phyloP scores from a whole-genome alignment of 2,113 vertebrate species.

The Silurus meridionalis region DNA sequence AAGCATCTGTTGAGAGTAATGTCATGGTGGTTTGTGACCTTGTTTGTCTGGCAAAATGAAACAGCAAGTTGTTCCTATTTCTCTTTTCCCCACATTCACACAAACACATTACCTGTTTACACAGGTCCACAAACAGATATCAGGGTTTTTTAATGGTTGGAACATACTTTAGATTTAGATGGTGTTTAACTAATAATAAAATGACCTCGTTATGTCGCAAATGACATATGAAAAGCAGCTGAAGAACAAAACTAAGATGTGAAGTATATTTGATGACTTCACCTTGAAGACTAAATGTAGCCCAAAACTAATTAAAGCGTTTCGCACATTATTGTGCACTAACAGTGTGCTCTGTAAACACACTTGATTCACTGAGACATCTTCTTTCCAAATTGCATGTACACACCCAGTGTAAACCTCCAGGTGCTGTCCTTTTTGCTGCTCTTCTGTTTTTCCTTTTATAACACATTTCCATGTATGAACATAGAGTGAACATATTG shows the following conservation, averaged over 20 bases:
- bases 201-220: neutral
- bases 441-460: conserved; percentile 26
- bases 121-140: no score
- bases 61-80: neutral
- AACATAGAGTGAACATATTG: conserved; percentile 57
- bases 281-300: neutral
- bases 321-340: neutral
- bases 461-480: conserved; percentile 60
- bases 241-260: neutral
- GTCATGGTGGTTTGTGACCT: neutral
- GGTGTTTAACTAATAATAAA: neutral
- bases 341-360: conserved; percentile 5
- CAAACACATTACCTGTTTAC: neutral
- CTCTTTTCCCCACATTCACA: neutral
- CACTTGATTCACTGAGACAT: conserved; percentile 8
- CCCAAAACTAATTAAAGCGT: neutral
- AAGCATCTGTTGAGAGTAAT: conserved; percentile 4
- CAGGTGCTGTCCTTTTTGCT: conserved; percentile 8
- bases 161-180: neutral
- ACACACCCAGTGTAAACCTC: conserved; percentile 17
- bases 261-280: neutral
- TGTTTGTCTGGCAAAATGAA: conserved; percentile 7
- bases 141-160: neutral
- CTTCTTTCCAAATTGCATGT: neutral
- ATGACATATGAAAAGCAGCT: neutral